Evolutionary conservation across 2,113 vertebrate genomes (phyloP).

Genomic region (Pan paniscus): DNA sequence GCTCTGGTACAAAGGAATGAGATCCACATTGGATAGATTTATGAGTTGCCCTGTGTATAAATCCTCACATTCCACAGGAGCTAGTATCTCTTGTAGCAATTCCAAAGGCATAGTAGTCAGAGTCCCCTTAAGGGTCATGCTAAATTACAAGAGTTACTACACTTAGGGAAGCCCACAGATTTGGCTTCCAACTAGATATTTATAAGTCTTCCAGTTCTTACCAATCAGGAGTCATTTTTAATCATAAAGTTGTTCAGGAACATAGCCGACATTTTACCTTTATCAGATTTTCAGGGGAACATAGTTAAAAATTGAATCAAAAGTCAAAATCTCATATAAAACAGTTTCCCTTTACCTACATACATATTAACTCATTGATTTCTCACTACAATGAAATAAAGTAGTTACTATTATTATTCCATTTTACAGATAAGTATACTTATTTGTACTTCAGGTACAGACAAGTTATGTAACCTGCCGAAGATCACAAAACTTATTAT

Average conservation of each 20-base stretch:
- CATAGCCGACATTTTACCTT: background rate
- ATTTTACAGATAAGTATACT: conserved; percentile 18
- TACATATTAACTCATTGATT: background rate
- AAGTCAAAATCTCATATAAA: background rate
- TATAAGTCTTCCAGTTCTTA: background rate
- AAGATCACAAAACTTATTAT: background rate
- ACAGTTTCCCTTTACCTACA: background rate
- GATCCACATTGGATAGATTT: background rate
- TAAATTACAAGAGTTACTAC: background rate
- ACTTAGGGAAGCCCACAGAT: background rate
- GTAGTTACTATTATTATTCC: background rate
- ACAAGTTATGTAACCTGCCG: background rate
- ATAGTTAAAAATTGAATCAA: conserved; percentile 16
- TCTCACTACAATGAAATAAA: background rate
- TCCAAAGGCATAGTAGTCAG: background rate
- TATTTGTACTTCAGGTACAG: background rate
- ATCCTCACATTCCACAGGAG: background rate
- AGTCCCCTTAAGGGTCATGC: background rate
- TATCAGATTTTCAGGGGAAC: background rate
- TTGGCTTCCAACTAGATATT: background rate
- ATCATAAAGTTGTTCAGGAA: background rate
- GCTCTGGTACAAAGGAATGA: background rate
- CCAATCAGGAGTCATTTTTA: conserved; percentile 4
- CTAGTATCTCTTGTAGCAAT: background rate
- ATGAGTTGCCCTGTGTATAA: background rate